Evolutionary conservation across 2,797 vertebrate species (phyloP), one percentile per base, ranked within the genome.

Genomic region (Brachyalestes nurse): DNA sequence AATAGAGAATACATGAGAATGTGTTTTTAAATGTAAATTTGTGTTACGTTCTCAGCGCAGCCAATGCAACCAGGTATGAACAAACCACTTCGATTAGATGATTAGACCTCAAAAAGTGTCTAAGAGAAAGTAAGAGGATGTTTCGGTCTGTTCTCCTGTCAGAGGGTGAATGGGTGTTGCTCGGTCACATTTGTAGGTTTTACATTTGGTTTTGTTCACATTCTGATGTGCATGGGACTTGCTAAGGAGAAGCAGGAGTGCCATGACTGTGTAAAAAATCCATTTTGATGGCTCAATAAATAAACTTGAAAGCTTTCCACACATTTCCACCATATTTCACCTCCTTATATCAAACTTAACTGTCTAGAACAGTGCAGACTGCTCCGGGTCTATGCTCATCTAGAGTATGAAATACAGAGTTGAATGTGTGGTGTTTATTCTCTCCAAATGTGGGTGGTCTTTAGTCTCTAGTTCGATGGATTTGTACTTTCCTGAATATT

Each of bases 281-380:
- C 64, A 72, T 75, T 79, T 53, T 34, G 66, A 84, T 75, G 71
- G 58, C 81, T 84, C 76, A 42, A 65, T 81, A 79, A 64, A 14
- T 21, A 51, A 71, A 75, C 77, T 81, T 81, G 72, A 78, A 78
- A 78, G 71, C 61, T 60, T 61, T 84, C 72, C 38, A 57, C 64
- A 75, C 72, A 65, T 72, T 66, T 65, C 58, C 34, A 60, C 40
- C 53, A 42, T 45, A 72, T 79, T 75, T 75, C 71, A 71, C 72
- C 72, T 79, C 72, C 45, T 34, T 82, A 42, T 66, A 75, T 80
- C 78, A 85, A 81, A 85, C 75, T 78, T 85, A 85, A 83, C 81
- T 75, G 69, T 71, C 64, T 83, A 66, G 81, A 85, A 75, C 81
- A 13, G 78, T 60, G 58, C 62, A 21, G 77, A 74, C 65, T 66